Evolutionary conservation across 2,888 invertebrate genomes (phyloP).

Genomic region (Meta bourneti): DNA sequence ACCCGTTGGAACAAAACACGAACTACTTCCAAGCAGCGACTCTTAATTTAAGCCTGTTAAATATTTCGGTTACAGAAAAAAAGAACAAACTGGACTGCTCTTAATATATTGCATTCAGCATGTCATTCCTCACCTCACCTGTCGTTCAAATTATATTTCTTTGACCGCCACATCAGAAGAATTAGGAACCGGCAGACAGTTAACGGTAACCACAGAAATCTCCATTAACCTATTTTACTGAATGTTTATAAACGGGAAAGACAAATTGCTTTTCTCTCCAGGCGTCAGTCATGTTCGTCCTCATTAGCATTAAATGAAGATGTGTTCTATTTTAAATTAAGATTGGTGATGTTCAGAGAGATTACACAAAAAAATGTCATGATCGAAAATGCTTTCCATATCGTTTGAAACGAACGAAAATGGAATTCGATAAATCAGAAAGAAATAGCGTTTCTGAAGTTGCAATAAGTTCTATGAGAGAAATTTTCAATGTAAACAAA

Average conservation of each 20-base stretch:
- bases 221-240: conserved; percentile 15
- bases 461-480: no score
- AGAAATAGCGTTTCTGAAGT: no score
- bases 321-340: neutral
- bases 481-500: no score
- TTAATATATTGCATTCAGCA: neutral
- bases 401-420: no score
- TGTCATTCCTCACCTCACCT: neutral
- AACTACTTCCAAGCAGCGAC: no score
- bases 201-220: neutral
- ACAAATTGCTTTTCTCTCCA: neutral
- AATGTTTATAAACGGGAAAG: neutral
- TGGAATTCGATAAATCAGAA: no score
- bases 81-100: no score
- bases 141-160: conserved; percentile 2
- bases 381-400: no score
- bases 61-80: no score
- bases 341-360: neutral
- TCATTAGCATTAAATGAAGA: neutral
- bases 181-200: neutral
- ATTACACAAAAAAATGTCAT: no score
- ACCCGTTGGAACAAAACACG: no score
- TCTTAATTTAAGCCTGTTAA: no score
- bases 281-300: neutral
- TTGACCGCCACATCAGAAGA: neutral